These are phyloP conservation scores for Sylvia borin DNA, from an alignment of 2,797 vertebrate species.

Conservation along the genomic window DNA sequence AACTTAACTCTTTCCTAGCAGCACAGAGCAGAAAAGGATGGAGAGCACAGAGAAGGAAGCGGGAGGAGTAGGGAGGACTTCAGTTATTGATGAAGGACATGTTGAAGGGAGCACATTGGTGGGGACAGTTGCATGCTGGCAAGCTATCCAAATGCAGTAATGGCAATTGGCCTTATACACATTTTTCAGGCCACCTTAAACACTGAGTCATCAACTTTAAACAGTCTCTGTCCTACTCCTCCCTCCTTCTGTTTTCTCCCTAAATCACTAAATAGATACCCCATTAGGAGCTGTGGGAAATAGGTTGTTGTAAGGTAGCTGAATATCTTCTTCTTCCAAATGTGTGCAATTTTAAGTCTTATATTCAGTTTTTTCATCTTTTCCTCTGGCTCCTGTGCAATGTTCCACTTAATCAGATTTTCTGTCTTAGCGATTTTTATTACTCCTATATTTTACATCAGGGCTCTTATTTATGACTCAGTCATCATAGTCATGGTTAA, in stretches of 20 bases:
- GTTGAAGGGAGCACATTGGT: not conserved
- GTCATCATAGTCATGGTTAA: not conserved
- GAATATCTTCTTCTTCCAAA: not conserved
- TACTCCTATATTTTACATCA: not conserved
- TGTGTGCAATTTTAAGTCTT: not conserved
- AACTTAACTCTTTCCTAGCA: not conserved
- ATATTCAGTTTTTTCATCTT: not conserved
- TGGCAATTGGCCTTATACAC: not conserved
- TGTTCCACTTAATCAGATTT: constrained; percentile 14
- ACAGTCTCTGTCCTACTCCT: not conserved
- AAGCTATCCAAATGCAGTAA: not conserved
- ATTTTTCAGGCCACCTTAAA: not conserved
- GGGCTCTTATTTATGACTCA: not conserved
- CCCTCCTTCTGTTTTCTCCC: not conserved
- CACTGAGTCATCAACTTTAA: not conserved
- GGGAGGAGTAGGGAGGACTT: not conserved
- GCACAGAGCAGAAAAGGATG: not conserved
- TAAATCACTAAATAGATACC: not conserved
- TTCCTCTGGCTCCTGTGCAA: not conserved
- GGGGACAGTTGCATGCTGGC: not conserved
- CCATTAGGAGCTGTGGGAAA: not conserved
- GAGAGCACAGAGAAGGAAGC: not conserved
- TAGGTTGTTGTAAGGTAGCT: not conserved
- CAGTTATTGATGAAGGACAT: not conserved
- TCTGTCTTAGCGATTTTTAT: not conserved